Percentiles rank a stretch among this genome's conserved stretches.
Evolutionary conservation across 2,113 vertebrate species (phyloP).

Genomic region (Python bivittatus): DNA sequence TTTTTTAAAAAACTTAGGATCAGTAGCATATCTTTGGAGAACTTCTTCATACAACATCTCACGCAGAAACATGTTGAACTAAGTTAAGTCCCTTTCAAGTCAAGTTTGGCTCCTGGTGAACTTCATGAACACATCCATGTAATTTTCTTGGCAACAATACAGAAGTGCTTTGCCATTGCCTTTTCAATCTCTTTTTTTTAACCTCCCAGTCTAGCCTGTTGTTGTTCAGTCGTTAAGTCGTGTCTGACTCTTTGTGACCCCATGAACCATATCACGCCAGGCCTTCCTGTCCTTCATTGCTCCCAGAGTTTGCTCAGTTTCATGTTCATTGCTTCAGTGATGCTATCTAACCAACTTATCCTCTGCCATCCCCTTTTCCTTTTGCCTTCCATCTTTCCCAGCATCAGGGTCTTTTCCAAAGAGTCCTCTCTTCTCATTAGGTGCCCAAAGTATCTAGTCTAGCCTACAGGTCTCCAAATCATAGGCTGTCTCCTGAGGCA

Average conservation of each 20-base stretch:
- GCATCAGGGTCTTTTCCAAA: too few relatives aligned
- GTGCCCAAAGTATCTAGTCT: too few relatives aligned
- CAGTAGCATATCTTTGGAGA: not conserved
- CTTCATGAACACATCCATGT: not conserved
- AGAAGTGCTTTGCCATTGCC: not conserved
- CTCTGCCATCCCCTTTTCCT: too few relatives aligned
- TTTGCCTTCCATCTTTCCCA: too few relatives aligned
- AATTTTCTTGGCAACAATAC: not conserved
- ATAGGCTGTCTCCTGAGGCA: not conserved
- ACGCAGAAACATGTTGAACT: not conserved
- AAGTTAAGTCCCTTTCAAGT: not conserved
- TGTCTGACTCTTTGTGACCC: too few relatives aligned
- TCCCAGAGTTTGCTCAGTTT: too few relatives aligned
- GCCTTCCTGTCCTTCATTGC: too few relatives aligned
- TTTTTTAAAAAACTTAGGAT: not conserved
- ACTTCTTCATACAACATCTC: not conserved
- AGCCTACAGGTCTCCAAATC: not conserved
- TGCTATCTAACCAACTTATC: too few relatives aligned
- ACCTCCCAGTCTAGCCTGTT: not conserved
- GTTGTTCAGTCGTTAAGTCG: too few relatives aligned
- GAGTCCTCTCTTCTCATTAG: too few relatives aligned
- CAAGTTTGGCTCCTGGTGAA: not conserved
- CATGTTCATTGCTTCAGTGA: too few relatives aligned
- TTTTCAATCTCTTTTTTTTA: not conserved
- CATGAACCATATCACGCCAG: too few relatives aligned